Base-by-base conservation (phyloP, 2,113 vertebrate species). In the Rhineura floridana region DNA sequence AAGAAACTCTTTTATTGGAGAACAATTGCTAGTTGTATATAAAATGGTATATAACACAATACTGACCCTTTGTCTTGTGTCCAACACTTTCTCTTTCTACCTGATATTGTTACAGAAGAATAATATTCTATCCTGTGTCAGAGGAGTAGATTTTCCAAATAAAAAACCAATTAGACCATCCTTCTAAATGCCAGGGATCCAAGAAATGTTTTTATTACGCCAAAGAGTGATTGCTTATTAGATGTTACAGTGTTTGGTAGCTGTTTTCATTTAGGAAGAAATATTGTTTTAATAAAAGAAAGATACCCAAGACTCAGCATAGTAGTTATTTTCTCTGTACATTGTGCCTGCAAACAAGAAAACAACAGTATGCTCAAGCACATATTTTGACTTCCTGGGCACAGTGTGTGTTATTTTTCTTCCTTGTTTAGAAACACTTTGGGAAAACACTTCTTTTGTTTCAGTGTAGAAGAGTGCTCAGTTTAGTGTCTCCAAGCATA, bases 221-320 rank as follows among this genome's bases (percentile, higher is more conserved):
- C 19, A 75, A 36, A 84, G 63, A 91, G 63, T 67, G 63, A 78
- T 17, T 46, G 11, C 79, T 89, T 21, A 73, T 89, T 84, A 62
- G 39, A 36, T 39, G n/a, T 72, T 85, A 81, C 6, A 67, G 33
- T 80, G 23, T 63, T 33, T 46, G 44, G 59, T 59, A 36, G 28
- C 85, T 63, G 59, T 62, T 80, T 89, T 81, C 65, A 72, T 69
- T 75, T 90, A 79, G n/a, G 42, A 62, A 59, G 46, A 91, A n/a
- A 8, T 19, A 82, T 87, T 80, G 42, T 87, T 86, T 75, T 89
- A 46, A 81, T 63, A 44, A 42, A n/a, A 85, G 10, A 78, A 70
- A 79, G 36, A 88, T 84, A 84, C 25, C 82, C 63, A 69, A 70
- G 78, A 39, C 62, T 5, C 1, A 76, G 23, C 52, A 48, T 6